Evolutionary conservation across 1,140 invertebrate species (phyloP).

Genomic region (Neotoxoptera formosana): DNA sequence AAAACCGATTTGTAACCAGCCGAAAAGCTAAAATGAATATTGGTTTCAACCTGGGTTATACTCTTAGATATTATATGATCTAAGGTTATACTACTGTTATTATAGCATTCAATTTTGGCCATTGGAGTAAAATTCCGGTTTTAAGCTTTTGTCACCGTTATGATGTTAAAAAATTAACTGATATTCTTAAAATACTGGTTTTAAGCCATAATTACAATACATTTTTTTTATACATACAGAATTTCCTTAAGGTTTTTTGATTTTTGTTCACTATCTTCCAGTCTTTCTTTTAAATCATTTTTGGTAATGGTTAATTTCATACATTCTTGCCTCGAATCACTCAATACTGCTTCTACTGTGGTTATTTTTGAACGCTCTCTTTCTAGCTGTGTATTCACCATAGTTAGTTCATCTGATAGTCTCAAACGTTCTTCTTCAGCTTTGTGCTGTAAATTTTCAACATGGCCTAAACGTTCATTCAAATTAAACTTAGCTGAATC

Average conservation of each 20-base stretch:
- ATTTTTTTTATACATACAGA: conserved; percentile 65
- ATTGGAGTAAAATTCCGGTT: neutral
- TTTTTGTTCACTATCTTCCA: conserved; percentile 65
- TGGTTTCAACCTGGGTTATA: neutral
- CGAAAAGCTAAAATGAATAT: neutral
- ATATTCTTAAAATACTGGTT: neutral
- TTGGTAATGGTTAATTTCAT: conserved; percentile 66
- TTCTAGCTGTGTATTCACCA: conserved; percentile 65
- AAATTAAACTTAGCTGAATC: conserved; percentile 68
- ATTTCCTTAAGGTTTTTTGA: conserved; percentile 65
- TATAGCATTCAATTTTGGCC: neutral
- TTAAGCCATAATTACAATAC: neutral
- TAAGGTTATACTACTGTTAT: neutral
- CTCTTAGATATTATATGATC: too few relatives aligned
- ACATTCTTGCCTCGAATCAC: conserved; percentile 66
- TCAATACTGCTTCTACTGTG: conserved; percentile 66
- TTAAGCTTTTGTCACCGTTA: neutral
- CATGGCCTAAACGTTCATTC: conserved; percentile 61
- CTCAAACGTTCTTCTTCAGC: conserved; percentile 65
- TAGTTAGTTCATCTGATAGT: conserved; percentile 63
- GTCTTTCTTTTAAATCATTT: conserved; percentile 67
- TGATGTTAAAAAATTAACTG: neutral
- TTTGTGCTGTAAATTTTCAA: conserved; percentile 59
- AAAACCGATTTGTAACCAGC: neutral
- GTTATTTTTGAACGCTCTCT: conserved; percentile 65